Evolutionary conservation across 2,888 invertebrate species (phyloP), one percentile per base, ranked within the genome.

Genomic region (Drosophila fulvimacula): DNA sequence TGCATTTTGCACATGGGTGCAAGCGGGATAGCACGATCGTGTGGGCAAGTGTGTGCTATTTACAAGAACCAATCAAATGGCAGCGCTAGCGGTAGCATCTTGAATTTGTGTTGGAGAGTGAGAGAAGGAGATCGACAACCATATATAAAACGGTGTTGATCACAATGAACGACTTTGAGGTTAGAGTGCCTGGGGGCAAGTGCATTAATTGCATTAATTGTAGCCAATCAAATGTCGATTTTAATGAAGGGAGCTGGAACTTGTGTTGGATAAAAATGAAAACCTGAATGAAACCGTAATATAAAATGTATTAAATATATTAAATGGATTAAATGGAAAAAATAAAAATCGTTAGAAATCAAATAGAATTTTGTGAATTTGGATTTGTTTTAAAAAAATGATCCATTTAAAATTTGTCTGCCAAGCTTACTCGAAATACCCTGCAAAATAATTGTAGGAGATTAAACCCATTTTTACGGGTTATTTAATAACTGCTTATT

Each of bases 401-500:
- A n/a, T n/a, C n/a, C n/a, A n/a, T n/a, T 38, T n/a, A 17, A 19
- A 39, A 39, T 39, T 19, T 17, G 39, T 39, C 10, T 10, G 5
- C 17, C 19, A n/a, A 41, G 11, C 5, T n/a, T 10, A 19, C 7
- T 39, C 11, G 41, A 41, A 19, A 21, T 9, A 10, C 17, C 7
- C 30, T 6, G 7, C 46, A 3, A 48, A 17, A 30, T 17, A 48
- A 30, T 48, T 30, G 17, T 48, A 48, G 32, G 7, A 19, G 13
- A 32, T 6, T 13, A 3, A 10, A 46, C n/a, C 10, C 17, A 2
- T 11, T 30, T 19, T 6, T 17, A 30, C 6, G 13, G 30, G 11
- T 17, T 4, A 32, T 48, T 48, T 48, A 48, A 48, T 78, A 72
- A 72, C 62, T 49, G 41, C 60, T 53, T 63, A 38, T 81, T 76